phyloP scores from a whole-genome alignment of 92 coral and sea anemone genomes.

The Micromussa lordhowensis region DNA sequence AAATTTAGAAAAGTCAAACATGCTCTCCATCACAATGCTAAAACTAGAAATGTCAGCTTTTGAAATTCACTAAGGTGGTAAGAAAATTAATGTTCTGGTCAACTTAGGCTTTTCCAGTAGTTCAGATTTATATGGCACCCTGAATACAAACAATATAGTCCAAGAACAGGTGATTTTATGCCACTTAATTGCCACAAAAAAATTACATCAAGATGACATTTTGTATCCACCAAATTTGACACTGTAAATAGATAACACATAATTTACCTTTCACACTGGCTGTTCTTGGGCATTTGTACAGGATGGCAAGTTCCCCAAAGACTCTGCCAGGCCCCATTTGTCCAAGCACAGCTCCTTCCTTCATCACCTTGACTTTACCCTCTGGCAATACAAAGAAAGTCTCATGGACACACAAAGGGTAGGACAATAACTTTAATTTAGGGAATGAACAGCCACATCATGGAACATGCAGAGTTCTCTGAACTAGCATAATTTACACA shows the following conservation, averaged over 20 bases:
- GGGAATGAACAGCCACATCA: not conserved
- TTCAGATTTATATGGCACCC: not conserved
- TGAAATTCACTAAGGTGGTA: too few species aligned
- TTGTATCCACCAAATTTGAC: not conserved
- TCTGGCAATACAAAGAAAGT: conserved; percentile 46
- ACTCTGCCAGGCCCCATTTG: conserved; percentile 98
- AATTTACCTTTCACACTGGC: conserved; percentile 91
- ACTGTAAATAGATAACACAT: not conserved
- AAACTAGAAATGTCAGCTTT: too few species aligned
- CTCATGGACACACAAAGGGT: not conserved
- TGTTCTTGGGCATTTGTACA: conserved; percentile 99
- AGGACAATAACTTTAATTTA: not conserved
- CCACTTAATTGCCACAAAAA: not conserved
- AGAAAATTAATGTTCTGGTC: too few species aligned
- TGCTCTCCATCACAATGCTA: too few species aligned
- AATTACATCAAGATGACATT: not conserved
- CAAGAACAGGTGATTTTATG: not conserved
- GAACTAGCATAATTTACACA: too few species aligned
- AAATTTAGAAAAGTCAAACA: too few species aligned
- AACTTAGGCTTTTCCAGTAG: not conserved
- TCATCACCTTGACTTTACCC: conserved; percentile 93
- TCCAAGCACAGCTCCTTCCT: conserved; percentile 92
- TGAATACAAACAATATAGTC: too few species aligned
- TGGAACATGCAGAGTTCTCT: not conserved
- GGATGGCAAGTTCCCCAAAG: conserved; percentile 97